Evolutionary conservation across 2,797 vertebrate genomes (phyloP).

Genomic region (Tinamus major): DNA sequence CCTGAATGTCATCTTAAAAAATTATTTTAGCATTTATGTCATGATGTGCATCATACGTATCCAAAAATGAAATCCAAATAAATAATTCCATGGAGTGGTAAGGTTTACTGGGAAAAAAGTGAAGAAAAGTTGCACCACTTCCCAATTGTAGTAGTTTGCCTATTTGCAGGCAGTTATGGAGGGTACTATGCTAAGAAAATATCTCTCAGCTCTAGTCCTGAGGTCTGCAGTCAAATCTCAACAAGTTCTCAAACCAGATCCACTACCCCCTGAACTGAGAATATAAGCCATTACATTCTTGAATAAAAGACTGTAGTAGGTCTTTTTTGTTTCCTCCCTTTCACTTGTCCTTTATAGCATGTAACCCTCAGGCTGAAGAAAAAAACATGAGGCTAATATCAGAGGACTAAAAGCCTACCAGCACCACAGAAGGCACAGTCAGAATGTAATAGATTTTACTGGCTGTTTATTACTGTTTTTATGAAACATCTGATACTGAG

Average conservation of each 20-base stretch:
- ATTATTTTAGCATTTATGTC: conserved; percentile 58
- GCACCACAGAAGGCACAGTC: not conserved
- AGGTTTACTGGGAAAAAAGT: conserved; percentile 54
- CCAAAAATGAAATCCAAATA: conserved; percentile 64
- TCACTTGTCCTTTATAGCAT: not conserved
- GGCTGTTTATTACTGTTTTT: not conserved
- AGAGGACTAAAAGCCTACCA: not conserved
- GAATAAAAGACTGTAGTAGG: not conserved
- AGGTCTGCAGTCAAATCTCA: not conserved
- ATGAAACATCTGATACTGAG: not conserved
- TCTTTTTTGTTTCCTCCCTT: not conserved
- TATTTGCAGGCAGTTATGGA: not conserved
- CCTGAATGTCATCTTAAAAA: conserved; percentile 55
- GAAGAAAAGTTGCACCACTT: conserved; percentile 62
- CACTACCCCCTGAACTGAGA: not conserved
- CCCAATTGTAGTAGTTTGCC: not conserved
- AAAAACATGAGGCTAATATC: not conserved
- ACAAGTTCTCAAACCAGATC: not conserved
- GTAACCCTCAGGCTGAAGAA: not conserved
- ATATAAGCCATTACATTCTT: not conserved
- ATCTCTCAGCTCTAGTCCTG: rapidly evolving
- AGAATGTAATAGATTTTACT: not conserved
- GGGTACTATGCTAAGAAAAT: not conserved
- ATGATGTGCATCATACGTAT: conserved; percentile 47
- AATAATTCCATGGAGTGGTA: conserved; percentile 63